Evolutionary conservation across 92 coral and sea anemone species (phyloP).

Genomic region (Bergia sp.): DNA sequence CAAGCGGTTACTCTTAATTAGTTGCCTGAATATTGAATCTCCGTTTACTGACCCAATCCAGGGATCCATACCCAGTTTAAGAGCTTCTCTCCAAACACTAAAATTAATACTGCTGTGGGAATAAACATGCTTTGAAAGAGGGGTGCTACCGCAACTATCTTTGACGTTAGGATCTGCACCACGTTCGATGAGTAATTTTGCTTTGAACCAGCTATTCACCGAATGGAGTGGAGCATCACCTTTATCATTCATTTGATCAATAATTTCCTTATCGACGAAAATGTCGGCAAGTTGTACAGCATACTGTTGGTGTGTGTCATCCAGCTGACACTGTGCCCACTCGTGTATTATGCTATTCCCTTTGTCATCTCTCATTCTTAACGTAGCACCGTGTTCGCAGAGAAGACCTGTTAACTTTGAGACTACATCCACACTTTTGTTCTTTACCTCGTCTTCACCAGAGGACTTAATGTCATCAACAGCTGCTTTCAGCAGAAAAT

Average conservation of each 20-base stretch:
- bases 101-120: background rate
- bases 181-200: background rate
- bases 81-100: background rate
- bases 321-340: background rate
- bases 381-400: background rate
- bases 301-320: background rate
- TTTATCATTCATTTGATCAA: background rate
- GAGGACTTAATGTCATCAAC: background rate
- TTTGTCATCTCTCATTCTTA: background rate
- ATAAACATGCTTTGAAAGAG: background rate
- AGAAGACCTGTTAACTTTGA: background rate
- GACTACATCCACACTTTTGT: background rate
- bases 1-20: background rate
- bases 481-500: background rate
- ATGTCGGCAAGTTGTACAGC: background rate
- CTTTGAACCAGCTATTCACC: background rate
- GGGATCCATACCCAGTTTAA: constrained; percentile 14
- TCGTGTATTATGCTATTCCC: background rate
- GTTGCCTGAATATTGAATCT: constrained; percentile 1
- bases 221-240: background rate
- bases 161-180: background rate
- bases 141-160: background rate
- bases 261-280: background rate
- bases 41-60: constrained; percentile 15
- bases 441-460: background rate